phyloP scores from a whole-genome alignment of 2,888 invertebrate species.

The Hipparchia semele region DNA sequence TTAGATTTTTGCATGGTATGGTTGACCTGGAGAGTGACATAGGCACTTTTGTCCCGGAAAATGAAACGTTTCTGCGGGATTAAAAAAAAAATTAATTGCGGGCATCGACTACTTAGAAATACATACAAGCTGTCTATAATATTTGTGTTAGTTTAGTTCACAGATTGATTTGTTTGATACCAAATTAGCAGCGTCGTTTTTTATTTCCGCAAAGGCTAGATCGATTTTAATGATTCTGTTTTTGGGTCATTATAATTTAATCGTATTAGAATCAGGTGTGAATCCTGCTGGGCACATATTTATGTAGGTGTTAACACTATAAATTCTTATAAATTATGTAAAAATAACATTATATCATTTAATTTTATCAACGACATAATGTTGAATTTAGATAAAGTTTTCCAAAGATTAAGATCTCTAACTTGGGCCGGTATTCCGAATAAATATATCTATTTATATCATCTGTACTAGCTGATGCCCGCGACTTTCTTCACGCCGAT shows the following conservation, averaged over 20 bases:
- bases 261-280: slow-evolving; percentile 11
- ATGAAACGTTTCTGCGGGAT: too few relatives aligned
- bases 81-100: too few relatives aligned
- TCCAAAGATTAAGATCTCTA: slow-evolving; percentile 35
- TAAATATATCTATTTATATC: slow-evolving; percentile 24
- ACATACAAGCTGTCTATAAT: too few relatives aligned
- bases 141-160: too few relatives aligned
- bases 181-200: too few relatives aligned
- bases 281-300: slow-evolving; percentile 15
- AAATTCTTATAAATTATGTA: slow-evolving; percentile 12
- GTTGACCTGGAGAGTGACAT: too few relatives aligned
- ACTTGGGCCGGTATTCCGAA: slow-evolving; percentile 29
- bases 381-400: slow-evolving; percentile 29
- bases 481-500: too few relatives aligned
- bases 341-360: slow-evolving; percentile 15
- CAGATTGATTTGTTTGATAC: too few relatives aligned
- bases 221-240: slow-evolving; percentile 10
- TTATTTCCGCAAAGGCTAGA: not conserved
- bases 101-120: too few relatives aligned
- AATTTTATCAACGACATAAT: slow-evolving; percentile 14
- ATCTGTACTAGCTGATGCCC: too few relatives aligned
- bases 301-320: slow-evolving; percentile 16
- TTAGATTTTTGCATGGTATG: too few relatives aligned
- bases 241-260: slow-evolving; percentile 9
- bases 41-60: too few relatives aligned